Evolutionary conservation across 2,797 vertebrate genomes (phyloP).

Genomic region (Dallia pectoralis): DNA sequence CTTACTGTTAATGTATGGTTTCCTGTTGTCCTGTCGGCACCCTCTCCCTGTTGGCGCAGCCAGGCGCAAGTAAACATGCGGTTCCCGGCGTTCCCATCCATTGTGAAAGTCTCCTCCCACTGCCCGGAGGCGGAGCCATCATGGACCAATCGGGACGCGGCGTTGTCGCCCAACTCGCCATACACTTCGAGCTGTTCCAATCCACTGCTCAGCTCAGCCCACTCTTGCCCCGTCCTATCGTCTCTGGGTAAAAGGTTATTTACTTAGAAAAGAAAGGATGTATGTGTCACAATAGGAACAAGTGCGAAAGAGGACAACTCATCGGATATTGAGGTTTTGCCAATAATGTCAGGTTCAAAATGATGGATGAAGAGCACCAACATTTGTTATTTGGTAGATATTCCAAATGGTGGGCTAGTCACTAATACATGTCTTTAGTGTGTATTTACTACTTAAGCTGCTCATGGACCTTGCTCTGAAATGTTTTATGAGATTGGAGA

Average conservation of each 20-base stretch:
- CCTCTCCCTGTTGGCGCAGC: neutral
- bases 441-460: too few relatives aligned
- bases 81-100: constrained; percentile 53
- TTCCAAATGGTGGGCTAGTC: too few relatives aligned
- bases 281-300: constrained; percentile 5
- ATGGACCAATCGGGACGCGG: constrained; percentile 59
- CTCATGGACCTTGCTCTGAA: too few relatives aligned
- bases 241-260: constrained; percentile 75
- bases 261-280: neutral
- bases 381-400: too few relatives aligned
- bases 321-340: neutral
- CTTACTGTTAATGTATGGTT: constrained; percentile 39
- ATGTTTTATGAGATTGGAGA: too few relatives aligned
- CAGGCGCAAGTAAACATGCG: constrained; percentile 66
- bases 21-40: neutral
- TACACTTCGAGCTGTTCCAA: constrained; percentile 50
- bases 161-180: constrained; percentile 44
- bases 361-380: too few relatives aligned
- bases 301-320: constrained; percentile 1
- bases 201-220: constrained; percentile 40
- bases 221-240: constrained; percentile 47
- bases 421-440: too few relatives aligned
- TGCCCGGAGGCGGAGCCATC: neutral
- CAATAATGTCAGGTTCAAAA: too few relatives aligned
- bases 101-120: constrained; percentile 66